phyloP scores from a whole-genome alignment of 2,888 invertebrate genomes.

The Drosophila suboccidentalis region DNA sequence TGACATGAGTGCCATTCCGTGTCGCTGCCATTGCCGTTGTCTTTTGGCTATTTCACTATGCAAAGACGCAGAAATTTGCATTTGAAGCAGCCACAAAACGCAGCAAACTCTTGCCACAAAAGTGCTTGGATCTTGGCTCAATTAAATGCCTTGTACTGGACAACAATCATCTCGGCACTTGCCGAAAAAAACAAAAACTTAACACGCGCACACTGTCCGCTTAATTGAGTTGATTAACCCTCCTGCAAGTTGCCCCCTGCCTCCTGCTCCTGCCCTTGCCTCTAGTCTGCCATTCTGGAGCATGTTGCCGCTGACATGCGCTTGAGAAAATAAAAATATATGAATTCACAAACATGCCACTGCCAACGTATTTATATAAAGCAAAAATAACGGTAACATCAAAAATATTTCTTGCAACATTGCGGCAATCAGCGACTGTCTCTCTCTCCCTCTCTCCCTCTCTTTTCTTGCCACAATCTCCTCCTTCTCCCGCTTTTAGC shows the following conservation, averaged over 20 bases:
- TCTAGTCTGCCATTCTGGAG: conserved; percentile 15
- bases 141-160: conserved; percentile 71
- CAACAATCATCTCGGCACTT: conserved; percentile 56
- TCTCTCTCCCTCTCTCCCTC: conserved; percentile 25
- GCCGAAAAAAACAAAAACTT: conserved; percentile 33
- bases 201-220: conserved; percentile 67
- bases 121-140: conserved; percentile 47
- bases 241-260: conserved; percentile 6
- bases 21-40: conserved; percentile 34
- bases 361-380: conserved; percentile 55
- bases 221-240: conserved; percentile 81
- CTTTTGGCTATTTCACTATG: conserved; percentile 4
- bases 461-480: not conserved
- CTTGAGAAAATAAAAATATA: conserved; percentile 68
- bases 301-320: conserved; percentile 54
- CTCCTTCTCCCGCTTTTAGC: conserved; percentile 52
- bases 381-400: conserved; percentile 74
- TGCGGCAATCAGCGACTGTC: conserved; percentile 48
- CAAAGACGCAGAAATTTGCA: conserved; percentile 49
- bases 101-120: conserved; percentile 33
- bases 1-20: conserved; percentile 60
- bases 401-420: conserved; percentile 68
- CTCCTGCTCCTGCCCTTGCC: not conserved
- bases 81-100: conserved; percentile 43
- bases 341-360: conserved; percentile 60